These are phyloP conservation scores for Drosophila malerkotliana DNA, from an alignment of 1,140 invertebrate species.

Conservation along the genomic window DNA sequence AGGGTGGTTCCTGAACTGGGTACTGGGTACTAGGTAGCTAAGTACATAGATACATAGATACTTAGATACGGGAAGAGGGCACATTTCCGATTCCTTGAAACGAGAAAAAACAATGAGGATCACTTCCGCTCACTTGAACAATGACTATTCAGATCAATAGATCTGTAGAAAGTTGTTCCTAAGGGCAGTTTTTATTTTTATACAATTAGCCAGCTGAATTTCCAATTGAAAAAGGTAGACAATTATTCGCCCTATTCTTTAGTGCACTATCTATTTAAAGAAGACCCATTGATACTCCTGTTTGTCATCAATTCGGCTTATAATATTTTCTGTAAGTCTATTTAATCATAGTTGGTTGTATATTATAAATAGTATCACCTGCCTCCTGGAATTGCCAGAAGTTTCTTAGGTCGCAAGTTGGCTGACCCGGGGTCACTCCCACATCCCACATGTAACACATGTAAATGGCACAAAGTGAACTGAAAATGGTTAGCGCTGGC, in stretches of 20 bases:
- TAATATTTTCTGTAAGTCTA: too few relatives aligned
- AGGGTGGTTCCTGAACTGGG: constrained; percentile 23
- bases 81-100: constrained; percentile 25
- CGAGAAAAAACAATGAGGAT: constrained; percentile 8
- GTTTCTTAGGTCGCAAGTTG: constrained; percentile 15
- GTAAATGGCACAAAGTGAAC: constrained; percentile 33
- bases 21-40: neutral
- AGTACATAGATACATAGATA: neutral
- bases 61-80: neutral
- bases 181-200: neutral
- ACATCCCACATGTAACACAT: constrained; percentile 6
- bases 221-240: too few relatives aligned
- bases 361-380: constrained; percentile 1
- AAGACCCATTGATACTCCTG: too few relatives aligned
- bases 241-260: too few relatives aligned
- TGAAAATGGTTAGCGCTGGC: constrained; percentile 22
- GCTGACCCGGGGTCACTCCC: constrained; percentile 38
- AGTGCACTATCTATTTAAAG: too few relatives aligned
- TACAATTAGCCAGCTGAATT: neutral
- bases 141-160: constrained; percentile 17
- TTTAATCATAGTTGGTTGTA: too few relatives aligned
- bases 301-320: too few relatives aligned
- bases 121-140: constrained; percentile 48
- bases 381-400: neutral
- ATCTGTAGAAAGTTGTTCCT: constrained; percentile 10